Conservation (phyloP, 1,140 invertebrate species). For the Metaphire vulgaris region DNA sequence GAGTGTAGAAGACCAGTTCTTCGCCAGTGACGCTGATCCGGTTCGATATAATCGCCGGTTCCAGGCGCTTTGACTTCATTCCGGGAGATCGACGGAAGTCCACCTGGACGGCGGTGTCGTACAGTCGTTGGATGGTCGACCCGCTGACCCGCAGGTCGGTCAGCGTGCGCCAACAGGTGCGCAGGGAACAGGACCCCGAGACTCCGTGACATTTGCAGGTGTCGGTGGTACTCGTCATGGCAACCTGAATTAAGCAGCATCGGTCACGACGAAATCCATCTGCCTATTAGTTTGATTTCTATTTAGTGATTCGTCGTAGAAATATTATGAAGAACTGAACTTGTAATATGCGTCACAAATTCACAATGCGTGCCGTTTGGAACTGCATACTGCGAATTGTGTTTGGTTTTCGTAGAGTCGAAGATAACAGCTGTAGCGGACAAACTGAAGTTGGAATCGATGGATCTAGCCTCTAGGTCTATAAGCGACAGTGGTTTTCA, state of each 20-base stretch:
- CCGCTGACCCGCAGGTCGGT: conserved; percentile 63
- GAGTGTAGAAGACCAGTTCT: conserved; percentile 76
- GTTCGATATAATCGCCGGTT: background rate
- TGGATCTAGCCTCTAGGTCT: too few relatives aligned
- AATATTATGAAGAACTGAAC: too few relatives aligned
- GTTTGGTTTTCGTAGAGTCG: too few relatives aligned
- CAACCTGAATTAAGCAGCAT: background rate
- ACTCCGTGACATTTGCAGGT: conserved; percentile 91
- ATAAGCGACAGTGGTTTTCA: too few relatives aligned
- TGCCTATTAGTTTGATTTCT: too few relatives aligned
- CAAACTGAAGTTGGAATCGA: too few relatives aligned
- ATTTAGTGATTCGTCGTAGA: too few relatives aligned
- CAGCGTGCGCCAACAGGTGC: conserved; percentile 88
- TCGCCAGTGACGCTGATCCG: conserved; percentile 45
- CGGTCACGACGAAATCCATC: too few relatives aligned
- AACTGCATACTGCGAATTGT: too few relatives aligned
- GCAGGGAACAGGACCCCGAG: conserved; percentile 86
- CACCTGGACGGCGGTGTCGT: conserved; percentile 22
- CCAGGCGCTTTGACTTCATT: conserved; percentile 50
- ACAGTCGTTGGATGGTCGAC: conserved; percentile 36
- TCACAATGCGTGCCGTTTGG: too few relatives aligned
- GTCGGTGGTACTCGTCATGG: conserved; percentile 35
- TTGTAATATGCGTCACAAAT: too few relatives aligned
- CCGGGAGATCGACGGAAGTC: conserved; percentile 54
- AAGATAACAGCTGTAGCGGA: too few relatives aligned